These are phyloP conservation scores for Falco biarmicus DNA, from an alignment of 2,797 vertebrate species.

Conservation along the genomic window DNA sequence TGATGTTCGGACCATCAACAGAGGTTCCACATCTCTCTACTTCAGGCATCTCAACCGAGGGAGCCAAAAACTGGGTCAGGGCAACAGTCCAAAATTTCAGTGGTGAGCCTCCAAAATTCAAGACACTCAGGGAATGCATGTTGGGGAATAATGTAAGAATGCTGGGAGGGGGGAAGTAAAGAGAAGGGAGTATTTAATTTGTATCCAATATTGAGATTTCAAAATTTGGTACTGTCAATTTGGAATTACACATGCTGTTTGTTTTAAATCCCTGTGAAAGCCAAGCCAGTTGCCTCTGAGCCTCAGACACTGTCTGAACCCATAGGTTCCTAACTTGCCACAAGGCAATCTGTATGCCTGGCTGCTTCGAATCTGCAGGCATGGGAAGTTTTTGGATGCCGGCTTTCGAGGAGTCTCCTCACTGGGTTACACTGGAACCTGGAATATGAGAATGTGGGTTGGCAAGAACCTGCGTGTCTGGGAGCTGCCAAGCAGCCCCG, in stretches of 20 bases:
- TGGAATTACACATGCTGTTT: neutral
- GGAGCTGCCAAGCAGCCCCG: neutral
- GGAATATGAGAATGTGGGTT: neutral
- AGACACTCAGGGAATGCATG: conserved; percentile 41
- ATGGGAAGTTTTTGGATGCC: neutral
- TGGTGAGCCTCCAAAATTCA: conserved; percentile 66
- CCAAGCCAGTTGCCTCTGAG: neutral
- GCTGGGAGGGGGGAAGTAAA: neutral
- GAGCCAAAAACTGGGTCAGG: conserved; percentile 63
- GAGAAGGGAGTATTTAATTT: neutral
- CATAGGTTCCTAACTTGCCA: neutral
- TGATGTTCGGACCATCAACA: neutral
- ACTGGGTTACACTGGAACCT: neutral
- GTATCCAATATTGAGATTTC: neutral
- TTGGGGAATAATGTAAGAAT: conserved; percentile 7
- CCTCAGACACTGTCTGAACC: neutral
- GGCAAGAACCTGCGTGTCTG: neutral
- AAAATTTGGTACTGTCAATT: neutral
- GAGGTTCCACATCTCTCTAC: neutral
- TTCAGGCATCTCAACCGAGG: neutral
- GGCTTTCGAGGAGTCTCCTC: conserved; percentile 23
- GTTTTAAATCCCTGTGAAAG: neutral
- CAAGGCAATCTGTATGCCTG: neutral
- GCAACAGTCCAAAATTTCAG: conserved; percentile 16
- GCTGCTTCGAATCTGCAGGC: neutral